Base-by-base conservation (phyloP, 2,113 vertebrate species). In the Microtus ochrogaster region DNA sequence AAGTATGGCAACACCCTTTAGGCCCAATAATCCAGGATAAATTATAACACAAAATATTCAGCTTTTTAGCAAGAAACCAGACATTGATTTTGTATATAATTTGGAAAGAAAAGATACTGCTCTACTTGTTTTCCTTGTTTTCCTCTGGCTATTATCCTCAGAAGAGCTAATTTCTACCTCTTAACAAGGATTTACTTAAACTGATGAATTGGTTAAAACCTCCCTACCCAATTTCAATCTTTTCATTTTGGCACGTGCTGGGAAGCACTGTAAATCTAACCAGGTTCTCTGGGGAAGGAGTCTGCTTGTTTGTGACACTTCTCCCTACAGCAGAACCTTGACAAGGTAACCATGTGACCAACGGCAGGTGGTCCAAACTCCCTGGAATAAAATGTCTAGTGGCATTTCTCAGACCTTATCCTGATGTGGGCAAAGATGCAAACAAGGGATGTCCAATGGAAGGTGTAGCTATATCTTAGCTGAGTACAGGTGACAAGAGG, bases 91-190 rank as follows among this genome's bases (percentile, higher is more conserved):
- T 70, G 76, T 66, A 93, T 36, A 87, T 65, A 91, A 92, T 94
- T 83, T 95, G 92, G 72, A 96, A 97, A 91, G 44, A 82, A 49
- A 92, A 91, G 78, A 95, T 95, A 96, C 81, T 94, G 92, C 72
- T 96, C 84, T 52, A 89, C 74, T 96, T 96, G 94, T 98, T 95
- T 94, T 93, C 63, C 74, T 96, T 96, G 94, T 98, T 95, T 94
- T 93, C 63, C 70, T 93, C 30, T 5, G 90, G 52, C 76, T 96
- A 92, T 97, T 97, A 97, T 97, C 63, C 89, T 84, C 91, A 65
- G 55, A 96, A 97, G 33, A 97, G 47, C n/a, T 98, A 90, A 82
- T 96, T 97, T 97, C 89, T 96, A 58, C 66, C 49, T 97, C 83
- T 97, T 96, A 65, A 93, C 92, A 96, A 93, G 94, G 58, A 93